These are phyloP conservation scores for Bicyclus anynana DNA, from an alignment of 1,140 invertebrate genomes.

Conservation along the genomic window DNA sequence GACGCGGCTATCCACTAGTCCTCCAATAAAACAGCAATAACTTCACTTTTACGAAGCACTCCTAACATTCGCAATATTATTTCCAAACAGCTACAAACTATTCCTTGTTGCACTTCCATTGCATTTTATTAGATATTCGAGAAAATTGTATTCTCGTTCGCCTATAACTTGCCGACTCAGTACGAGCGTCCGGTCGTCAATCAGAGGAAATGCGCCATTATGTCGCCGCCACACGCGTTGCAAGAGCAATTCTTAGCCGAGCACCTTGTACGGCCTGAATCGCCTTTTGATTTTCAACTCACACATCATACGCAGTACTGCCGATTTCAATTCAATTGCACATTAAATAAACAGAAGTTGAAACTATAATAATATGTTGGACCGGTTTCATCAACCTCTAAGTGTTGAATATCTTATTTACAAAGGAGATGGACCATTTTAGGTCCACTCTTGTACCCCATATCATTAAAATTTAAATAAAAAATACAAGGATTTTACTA, in stretches of 20 bases:
- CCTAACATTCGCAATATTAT: not conserved
- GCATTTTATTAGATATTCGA: slow-evolving; percentile 4
- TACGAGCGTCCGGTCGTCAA: slow-evolving; percentile 54
- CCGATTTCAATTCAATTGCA: not conserved
- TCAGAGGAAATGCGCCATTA: slow-evolving; percentile 71
- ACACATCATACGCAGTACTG: slow-evolving; percentile 8
- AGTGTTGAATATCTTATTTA: no score
- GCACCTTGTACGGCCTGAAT: slow-evolving; percentile 59
- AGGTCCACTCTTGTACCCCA: no score
- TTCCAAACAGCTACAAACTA: not conserved
- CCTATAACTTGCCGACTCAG: slow-evolving; percentile 18
- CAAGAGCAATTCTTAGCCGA: slow-evolving; percentile 58
- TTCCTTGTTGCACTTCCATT: not conserved
- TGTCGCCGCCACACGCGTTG: slow-evolving; percentile 61
- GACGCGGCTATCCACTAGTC: not conserved
- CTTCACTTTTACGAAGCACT: not conserved
- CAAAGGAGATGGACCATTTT: no score
- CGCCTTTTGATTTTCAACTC: slow-evolving; percentile 40
- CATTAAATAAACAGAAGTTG: no score
- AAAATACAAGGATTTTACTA: no score
- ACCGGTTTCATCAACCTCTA: no score
- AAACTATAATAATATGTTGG: no score
- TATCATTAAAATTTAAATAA: no score
- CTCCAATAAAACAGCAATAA: slow-evolving; percentile 8
- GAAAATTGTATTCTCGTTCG: slow-evolving; percentile 15